Conservation (phyloP, 2,797 vertebrate genomes). For the Rhincodon typus region DNA sequence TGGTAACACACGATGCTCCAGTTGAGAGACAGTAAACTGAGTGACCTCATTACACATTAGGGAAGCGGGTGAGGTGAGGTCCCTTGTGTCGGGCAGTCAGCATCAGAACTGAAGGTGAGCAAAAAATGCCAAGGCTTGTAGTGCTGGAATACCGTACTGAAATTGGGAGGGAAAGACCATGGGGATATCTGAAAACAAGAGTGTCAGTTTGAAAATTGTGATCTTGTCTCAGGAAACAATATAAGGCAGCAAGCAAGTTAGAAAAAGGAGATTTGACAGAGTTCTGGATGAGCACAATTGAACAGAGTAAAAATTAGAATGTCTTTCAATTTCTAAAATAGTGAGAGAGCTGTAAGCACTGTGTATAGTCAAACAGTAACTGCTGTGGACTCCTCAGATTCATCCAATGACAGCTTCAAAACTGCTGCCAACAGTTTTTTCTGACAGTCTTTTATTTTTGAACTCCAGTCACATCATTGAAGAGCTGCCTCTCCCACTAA, state of each 20-base stretch:
- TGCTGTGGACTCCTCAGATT: background rate
- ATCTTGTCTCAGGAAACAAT: background rate
- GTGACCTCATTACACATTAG: too few species aligned
- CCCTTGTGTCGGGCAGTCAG: too few species aligned
- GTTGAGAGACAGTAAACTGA: too few species aligned
- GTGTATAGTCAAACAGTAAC: background rate
- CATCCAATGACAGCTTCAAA: background rate
- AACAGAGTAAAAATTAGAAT: background rate
- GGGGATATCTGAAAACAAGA: background rate
- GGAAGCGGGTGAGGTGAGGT: too few species aligned
- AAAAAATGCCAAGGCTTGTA: background rate
- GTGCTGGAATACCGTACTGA: background rate
- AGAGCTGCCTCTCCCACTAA: background rate
- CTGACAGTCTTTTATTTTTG: background rate
- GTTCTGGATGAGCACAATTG: background rate
- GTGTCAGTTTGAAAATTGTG: background rate
- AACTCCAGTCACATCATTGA: background rate
- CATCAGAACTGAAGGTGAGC: background rate
- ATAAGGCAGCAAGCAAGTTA: background rate
- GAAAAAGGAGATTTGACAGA: background rate
- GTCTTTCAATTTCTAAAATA: background rate
- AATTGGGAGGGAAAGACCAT: background rate
- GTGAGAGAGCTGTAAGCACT: background rate
- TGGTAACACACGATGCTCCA: too few species aligned
- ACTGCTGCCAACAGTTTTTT: background rate